Percentiles rank a stretch among this genome's conserved stretches.
Evolutionary conservation across 2,888 invertebrate species (phyloP).

Genomic region (Synergus itoensis): DNA sequence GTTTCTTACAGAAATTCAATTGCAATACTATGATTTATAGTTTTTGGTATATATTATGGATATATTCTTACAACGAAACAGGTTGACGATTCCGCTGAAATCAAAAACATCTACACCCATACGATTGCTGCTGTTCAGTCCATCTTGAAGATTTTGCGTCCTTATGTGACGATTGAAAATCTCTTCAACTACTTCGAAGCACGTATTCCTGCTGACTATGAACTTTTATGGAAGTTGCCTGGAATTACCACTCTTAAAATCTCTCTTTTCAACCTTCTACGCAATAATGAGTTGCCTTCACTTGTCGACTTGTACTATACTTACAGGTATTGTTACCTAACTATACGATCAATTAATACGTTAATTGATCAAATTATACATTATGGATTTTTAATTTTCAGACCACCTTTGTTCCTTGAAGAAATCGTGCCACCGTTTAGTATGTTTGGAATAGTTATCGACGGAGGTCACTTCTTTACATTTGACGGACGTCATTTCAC

Average conservation of each 20-base stretch:
- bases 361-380: not conserved
- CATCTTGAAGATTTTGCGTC: slow-evolving; percentile 77
- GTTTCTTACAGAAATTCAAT: no score
- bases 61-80: slow-evolving; percentile 64
- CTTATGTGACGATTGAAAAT: slow-evolving; percentile 75
- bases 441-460: slow-evolving; percentile 83
- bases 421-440: slow-evolving; percentile 84
- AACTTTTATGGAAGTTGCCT: slow-evolving; percentile 79
- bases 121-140: slow-evolving; percentile 82
- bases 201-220: slow-evolving; percentile 75
- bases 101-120: slow-evolving; percentile 82
- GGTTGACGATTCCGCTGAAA: slow-evolving; percentile 82
- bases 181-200: slow-evolving; percentile 72
- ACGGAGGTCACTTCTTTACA: slow-evolving; percentile 92
- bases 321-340: slow-evolving; percentile 77
- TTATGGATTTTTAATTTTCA: slow-evolving; percentile 51
- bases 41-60: not conserved
- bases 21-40: not conserved
- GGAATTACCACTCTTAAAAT: slow-evolving; percentile 81
- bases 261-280: slow-evolving; percentile 82
- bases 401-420: slow-evolving; percentile 78
- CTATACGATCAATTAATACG: not conserved
- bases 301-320: slow-evolving; percentile 80
- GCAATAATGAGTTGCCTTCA: slow-evolving; percentile 82
- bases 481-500: slow-evolving; percentile 91